Evolutionary conservation across 1,140 invertebrate species (phyloP), one percentile per base, ranked within the genome.

Genomic region (Meloidogyne hapla): DNA sequence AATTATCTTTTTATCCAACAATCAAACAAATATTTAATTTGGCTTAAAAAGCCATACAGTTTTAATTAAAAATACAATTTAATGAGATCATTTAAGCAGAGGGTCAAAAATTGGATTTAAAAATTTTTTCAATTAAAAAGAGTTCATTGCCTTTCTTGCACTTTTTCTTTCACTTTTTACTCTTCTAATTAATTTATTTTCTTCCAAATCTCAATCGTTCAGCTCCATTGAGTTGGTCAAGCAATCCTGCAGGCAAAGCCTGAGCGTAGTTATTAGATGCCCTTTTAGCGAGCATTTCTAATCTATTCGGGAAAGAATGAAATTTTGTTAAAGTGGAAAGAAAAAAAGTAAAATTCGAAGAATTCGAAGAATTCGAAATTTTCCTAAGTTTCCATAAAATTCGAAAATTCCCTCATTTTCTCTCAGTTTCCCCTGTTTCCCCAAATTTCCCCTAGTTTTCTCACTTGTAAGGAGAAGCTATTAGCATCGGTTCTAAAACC

Each of bases 141-240:
- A 33, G 33, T 33, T 33, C 33, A 33, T 33, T 33, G 33, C 33
- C 33, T 33, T 63, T 63, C 25, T 63, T 21, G 25, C 25, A 63
- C n/a, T 25, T 25, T 63, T 63, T 63, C 25, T 8, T 21, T 63
- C 8, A 8, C n/a, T 6, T 21, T 63, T 63, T 63, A 8, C n/a
- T 63, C 61, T 63, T 21, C 33, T 33, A 33, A 33, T 33, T 33
- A 15, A 15, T n/a, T 68, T 56, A n/a, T 21, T 25, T 69, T 23
- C 18, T 23, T 26, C 12, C 69, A 13, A 28, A 74, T 56, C 72
- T 23, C 65, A 74, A 28, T 33, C 72, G 69, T 66, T 74, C 72
- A 45, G 72, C 72, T 67, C 72, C 72, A 66, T 74, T 74, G 13
- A 74, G 56, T 15, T 63, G 65, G n/a, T 74, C 72, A 26, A 74